phyloP scores from a whole-genome alignment of 2,113 vertebrate species.

The Nerophis ophidion region DNA sequence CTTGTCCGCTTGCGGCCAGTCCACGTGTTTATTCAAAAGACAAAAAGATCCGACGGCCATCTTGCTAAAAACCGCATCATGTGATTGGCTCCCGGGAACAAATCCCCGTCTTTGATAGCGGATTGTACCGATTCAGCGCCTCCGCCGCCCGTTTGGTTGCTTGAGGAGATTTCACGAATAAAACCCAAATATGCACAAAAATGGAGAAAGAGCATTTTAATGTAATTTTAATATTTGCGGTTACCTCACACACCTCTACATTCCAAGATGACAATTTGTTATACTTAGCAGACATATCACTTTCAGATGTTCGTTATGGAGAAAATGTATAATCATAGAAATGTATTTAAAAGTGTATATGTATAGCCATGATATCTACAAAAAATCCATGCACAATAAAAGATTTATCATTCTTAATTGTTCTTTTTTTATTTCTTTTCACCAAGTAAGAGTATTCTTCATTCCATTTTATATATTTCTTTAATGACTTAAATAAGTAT shows the following conservation, averaged over 20 bases:
- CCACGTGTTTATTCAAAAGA: too few relatives aligned
- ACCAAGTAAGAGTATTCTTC: too few relatives aligned
- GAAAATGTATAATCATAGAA: slow-evolving; percentile 84
- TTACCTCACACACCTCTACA: slow-evolving; percentile 97
- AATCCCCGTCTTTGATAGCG: slow-evolving; percentile 90
- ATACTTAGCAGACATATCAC: slow-evolving; percentile 94
- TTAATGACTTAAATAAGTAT: too few relatives aligned
- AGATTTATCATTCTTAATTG: slow-evolving; percentile 87
- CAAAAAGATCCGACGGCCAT: slow-evolving; percentile 26
- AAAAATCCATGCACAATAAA: slow-evolving; percentile 96
- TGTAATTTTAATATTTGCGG: slow-evolving; percentile 94
- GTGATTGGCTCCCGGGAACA: slow-evolving; percentile 68
- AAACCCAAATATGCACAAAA: slow-evolving; percentile 75
- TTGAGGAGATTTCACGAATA: slow-evolving; percentile 66
- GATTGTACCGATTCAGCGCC: slow-evolving; percentile 83
- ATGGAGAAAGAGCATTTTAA: slow-evolving; percentile 80
- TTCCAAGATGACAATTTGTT: slow-evolving; percentile 92
- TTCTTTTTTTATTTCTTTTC: slow-evolving; percentile 6
- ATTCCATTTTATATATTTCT: too few relatives aligned
- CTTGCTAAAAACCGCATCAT: slow-evolving; percentile 60
- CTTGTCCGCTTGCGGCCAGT: too few relatives aligned
- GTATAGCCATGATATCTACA: slow-evolving; percentile 81
- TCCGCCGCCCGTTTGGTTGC: slow-evolving; percentile 59
- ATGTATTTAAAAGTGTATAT: slow-evolving; percentile 82
- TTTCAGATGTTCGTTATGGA: slow-evolving; percentile 86